phyloP scores from a whole-genome alignment of 2,797 vertebrate species.

The Typhlichthys subterraneus region DNA sequence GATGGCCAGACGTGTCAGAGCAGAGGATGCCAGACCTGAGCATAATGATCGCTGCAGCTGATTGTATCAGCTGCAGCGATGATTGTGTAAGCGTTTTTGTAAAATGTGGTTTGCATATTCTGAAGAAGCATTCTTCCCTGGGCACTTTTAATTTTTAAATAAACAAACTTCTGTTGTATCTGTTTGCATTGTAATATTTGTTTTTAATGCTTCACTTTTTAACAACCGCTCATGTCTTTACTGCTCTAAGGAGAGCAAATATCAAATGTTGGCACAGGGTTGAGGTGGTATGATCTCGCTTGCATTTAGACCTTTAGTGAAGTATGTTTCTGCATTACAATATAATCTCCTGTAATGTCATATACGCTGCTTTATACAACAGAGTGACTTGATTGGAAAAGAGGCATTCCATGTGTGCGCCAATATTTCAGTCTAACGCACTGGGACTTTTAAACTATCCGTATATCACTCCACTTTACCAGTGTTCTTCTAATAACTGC shows the following conservation, averaged over 20 bases:
- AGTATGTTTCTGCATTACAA: conserved; percentile 42
- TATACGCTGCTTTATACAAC: conserved; percentile 34
- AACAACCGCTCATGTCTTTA: neutral
- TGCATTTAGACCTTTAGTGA: conserved; percentile 30
- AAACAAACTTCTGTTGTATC: neutral
- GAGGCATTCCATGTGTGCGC: neutral
- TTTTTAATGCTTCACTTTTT: neutral
- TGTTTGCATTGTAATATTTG: neutral
- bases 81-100: too few relatives aligned
- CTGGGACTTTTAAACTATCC: too few relatives aligned
- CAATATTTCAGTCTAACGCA: too few relatives aligned
- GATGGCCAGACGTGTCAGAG: conserved; percentile 67
- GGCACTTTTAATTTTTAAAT: neutral
- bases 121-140: neutral
- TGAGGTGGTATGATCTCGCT: conserved; percentile 35
- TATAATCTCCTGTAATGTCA: conserved; percentile 52
- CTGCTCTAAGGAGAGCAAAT: conserved; percentile 23
- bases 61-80: conserved; percentile 58
- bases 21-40: conserved; percentile 64
- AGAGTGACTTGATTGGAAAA: too few relatives aligned
- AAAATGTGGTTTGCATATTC: neutral
- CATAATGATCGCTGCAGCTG: conserved; percentile 68
- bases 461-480: too few relatives aligned
- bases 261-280: conserved; percentile 24
- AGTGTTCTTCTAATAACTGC: too few relatives aligned